Evolutionary conservation across 2,113 vertebrate species (phyloP).

Genomic region (Pipa parva): DNA sequence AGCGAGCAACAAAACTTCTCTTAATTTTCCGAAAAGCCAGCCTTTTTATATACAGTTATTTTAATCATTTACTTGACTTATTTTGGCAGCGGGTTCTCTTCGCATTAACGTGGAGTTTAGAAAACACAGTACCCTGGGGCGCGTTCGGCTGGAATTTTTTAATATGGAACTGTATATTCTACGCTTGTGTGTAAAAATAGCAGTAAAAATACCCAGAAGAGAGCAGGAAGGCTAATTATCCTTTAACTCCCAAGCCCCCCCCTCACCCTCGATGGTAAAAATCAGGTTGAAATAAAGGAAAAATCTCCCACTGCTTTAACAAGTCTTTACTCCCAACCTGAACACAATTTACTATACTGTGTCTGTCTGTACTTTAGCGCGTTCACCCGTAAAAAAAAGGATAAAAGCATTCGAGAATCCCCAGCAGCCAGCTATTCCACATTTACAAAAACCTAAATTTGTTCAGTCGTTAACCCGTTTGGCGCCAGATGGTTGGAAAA

Average conservation of each 20-base stretch:
- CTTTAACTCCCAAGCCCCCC: slow-evolving; percentile 69
- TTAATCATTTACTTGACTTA: slow-evolving; percentile 53
- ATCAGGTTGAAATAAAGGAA: slow-evolving; percentile 62
- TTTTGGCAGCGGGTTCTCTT: slow-evolving; percentile 55
- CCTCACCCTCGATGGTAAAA: slow-evolving; percentile 68
- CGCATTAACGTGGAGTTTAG: slow-evolving; percentile 53
- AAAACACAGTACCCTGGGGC: slow-evolving; percentile 58
- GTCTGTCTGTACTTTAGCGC: slow-evolving; percentile 68
- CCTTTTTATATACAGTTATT: slow-evolving; percentile 53
- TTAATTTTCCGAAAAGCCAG: slow-evolving; percentile 64
- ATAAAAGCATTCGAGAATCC: slow-evolving; percentile 61
- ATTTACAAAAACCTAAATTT: slow-evolving; percentile 58
- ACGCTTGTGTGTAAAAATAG: slow-evolving; percentile 66
- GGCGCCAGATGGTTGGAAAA: not conserved
- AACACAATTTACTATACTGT: slow-evolving; percentile 63
- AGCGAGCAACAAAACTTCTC: slow-evolving; percentile 56
- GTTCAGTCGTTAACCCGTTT: slow-evolving; percentile 46
- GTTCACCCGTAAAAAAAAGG: slow-evolving; percentile 69
- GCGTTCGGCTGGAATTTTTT: slow-evolving; percentile 63
- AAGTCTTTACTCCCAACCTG: slow-evolving; percentile 69
- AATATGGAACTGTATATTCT: slow-evolving; percentile 66
- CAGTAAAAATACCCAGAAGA: slow-evolving; percentile 67
- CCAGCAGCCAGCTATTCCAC: slow-evolving; percentile 47
- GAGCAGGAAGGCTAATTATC: slow-evolving; percentile 69
- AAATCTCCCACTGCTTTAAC: slow-evolving; percentile 71